Base-by-base conservation (phyloP, 2,888 invertebrate species). In the Apocheima hispidaria region DNA sequence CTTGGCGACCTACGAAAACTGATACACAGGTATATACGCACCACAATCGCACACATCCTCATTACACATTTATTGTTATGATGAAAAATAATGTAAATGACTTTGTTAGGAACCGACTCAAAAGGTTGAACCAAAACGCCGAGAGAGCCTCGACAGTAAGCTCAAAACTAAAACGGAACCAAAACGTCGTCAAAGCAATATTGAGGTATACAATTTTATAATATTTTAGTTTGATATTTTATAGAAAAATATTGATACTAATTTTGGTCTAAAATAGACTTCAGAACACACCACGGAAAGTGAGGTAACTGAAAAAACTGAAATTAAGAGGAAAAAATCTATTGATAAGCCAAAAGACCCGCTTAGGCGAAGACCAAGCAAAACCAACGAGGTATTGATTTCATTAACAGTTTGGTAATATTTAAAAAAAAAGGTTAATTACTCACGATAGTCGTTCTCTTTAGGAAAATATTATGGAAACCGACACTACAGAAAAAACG, bases 1-100 rank as follows among this genome's bases (percentile, higher is more conserved):
- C 87, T 63, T 82, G 89, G 90, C 91, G 88, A 88, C 86, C 88
- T 82, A 84, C 88, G 81, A 87, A 89, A 83, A 79, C 83, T 77
- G 81, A 83, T 70, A 82, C 78, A 78, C 78, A 84, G 83, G 87
- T 82, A 83, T 60, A 60, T 50, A 44, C 60, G 78, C 66, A 72
- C 58, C 53, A 70, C 67, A 71, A 60, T 73, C 66, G 77, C 70
- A 76, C 55, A 71, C 63, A 73, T 57, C 33, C 46, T 65, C 59
- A 69, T 55, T 68, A 65, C 30, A 46, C 46, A 64, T 44, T 51
- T 48, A 60, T 51, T 30, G 20, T 26, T 46, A 10, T 30, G 1
- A n/a, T 3, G 6, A 18, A 18, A 30, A 20, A 20, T 30, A 20
- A 46, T 9, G 2, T 30, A 18, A n/a, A 46, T 46, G 18, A 46